A percentile compares a stretch with the other conserved stretches of the same genome.
Evolutionary conservation across 2,113 vertebrate species (phyloP).

Genomic region (Brachypodius melanocephalos): DNA sequence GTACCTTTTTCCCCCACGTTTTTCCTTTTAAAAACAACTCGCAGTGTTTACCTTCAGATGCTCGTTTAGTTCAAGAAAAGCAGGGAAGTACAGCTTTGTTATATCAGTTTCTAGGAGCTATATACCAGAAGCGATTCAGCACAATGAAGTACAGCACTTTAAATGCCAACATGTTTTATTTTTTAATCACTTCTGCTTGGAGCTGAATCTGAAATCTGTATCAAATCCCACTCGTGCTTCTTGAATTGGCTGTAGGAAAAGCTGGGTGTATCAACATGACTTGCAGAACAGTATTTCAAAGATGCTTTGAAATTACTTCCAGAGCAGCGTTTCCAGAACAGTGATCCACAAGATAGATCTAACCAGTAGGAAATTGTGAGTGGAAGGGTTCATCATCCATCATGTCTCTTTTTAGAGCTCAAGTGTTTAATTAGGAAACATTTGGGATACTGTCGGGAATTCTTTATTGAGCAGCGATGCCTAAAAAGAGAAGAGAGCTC

Average conservation of each 20-base stretch:
- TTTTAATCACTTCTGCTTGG: not conserved
- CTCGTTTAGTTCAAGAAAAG: not conserved
- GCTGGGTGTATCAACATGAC: not conserved
- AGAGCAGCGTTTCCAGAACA: not conserved
- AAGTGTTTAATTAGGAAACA: not conserved
- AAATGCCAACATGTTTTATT: not conserved
- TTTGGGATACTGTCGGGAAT: not conserved
- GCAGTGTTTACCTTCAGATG: not conserved
- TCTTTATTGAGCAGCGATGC: not conserved
- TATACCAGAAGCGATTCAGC: not conserved
- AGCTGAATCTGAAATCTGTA: not conserved
- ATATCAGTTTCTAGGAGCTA: not conserved
- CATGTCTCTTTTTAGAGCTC: not conserved
- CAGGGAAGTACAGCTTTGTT: not conserved
- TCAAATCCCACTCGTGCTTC: not conserved
- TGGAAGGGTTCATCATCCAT: not conserved
- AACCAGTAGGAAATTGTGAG: not conserved
- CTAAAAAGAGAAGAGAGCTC: not conserved
- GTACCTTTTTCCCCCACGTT: rapidly evolving
- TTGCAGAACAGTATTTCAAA: not conserved
- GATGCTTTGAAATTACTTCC: not conserved
- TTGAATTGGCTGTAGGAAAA: not conserved
- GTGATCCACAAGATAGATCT: not conserved
- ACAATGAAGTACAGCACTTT: not conserved
- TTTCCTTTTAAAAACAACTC: not conserved